Evolutionary conservation across 2,888 invertebrate species (phyloP), one percentile per base, ranked within the genome.

Genomic region (Aelia acuminata): DNA sequence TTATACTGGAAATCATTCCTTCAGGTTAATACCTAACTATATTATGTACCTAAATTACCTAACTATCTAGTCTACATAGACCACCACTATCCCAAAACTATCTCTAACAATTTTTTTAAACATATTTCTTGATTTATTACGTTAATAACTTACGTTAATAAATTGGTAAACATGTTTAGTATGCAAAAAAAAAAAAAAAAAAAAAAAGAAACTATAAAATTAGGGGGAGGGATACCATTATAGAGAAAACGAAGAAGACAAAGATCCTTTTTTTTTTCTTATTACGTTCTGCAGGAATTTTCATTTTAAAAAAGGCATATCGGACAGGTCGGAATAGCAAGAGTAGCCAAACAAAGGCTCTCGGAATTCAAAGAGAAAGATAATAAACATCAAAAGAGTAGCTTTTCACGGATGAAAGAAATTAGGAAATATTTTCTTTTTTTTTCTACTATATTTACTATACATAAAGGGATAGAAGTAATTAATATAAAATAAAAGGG

Each of bases 331-430:
- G 22, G 26, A 26, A 57, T 26, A 57, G 15, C 26, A 10, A 13
- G 13, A 13, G 57, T 26, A 15, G 57, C 57, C 26, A 57, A 57
- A 57, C 57, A 57, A 57, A 57, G 57, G 26, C 26, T 2, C 0
- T 11, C 26, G 13, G 26, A 26, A 57, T 57, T 57, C 57, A 57
- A 57, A 57, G 57, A 57, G 57, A 57, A 57, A 57, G 57, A 57
- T 57, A 57, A 26, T 57, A 57, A 57, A 57, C n/a, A 57, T 57
- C 57, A 57, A 57, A 57, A 57, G 57, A 57, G 57, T 3, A 57
- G 4, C 57, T 57, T 53, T 53, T n/a, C 53, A 53, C 22, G 8
- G 57, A 57, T 57, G 57, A 57, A 57, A 57, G 57, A 26, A 57
- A 57, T 57, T 57, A 57, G 26, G 26, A 57, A 57, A 57, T 26